Evolutionary conservation across 2,113 vertebrate species (phyloP), one percentile per base, ranked within the genome.

Genomic region (Calyptommatus sinebrachiatus): DNA sequence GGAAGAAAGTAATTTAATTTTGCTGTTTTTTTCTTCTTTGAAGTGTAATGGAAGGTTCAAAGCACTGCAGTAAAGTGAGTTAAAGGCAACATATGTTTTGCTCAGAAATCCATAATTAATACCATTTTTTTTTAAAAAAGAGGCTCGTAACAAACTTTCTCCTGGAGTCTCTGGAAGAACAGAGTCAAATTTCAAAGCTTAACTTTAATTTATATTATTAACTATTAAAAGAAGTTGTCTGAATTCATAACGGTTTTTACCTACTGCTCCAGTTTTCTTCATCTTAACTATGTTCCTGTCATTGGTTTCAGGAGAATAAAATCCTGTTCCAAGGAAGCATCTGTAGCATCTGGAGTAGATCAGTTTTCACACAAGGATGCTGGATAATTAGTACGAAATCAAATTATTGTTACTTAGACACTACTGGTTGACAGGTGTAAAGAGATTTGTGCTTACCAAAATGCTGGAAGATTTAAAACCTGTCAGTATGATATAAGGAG

Each of bases 1-100:
- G 85, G 72, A 83, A 88, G 86, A 74, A 91, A 88, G 68, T 88
- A 84, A 90, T 90, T 90, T 85, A 88, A 86, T 85, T 80, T 90
- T 81, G 86, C 85, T 75, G 83, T 79, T 0, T 83, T 84, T 84
- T 0, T 81, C 83, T 83, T 87, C 84, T 91, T 91, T 91, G 89
- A 88, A 87, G 76, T 77, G 4, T 78, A 83, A 83, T 86, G 85
- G 81, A 74, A 88, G 79, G 83, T 88, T 80, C 82, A 90, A 85
- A 85, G 50, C 57, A 75, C 50, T 83, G 86, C 84, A 84, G 80
- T 77, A 85, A 79, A 87, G 75, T 73, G 84, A 76, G 82, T 86
- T 85, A 81, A 84, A 81, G 70, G 82, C 45, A 90, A 28, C 2
- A 6, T 29, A 66, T 74, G 67, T 81, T 89, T 89, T 86, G 77